Base-by-base conservation (phyloP, 2,797 vertebrate genomes). In the Oreonectes daqikongensis region DNA sequence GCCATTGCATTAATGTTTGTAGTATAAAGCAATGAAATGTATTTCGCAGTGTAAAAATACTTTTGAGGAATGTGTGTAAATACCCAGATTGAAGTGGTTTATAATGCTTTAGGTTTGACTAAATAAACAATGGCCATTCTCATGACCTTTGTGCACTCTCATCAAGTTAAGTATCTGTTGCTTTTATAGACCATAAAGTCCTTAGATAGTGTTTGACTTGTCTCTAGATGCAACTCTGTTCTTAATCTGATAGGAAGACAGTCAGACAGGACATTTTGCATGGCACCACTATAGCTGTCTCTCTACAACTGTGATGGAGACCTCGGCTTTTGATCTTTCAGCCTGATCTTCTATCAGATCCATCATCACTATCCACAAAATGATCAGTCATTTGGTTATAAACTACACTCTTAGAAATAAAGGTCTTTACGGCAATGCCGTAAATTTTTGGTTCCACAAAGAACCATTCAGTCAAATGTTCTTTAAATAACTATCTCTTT, bases 111-210 rank as follows among this genome's bases (percentile, higher is more conserved):
- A 12, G 6, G 30, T 60, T 17, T 70, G 57, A 28, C 66, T 4
- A 12, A 26, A 52, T 77, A 70, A 53, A 77, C 75, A 70, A 53
- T 14, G 24, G 26, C 4, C 67, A 24, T 76, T 59, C 68, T 61
- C 69, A 80, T 66, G 79, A 80, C 73, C 73, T 75, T 40, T 75
- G 24, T 38, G 73, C 72, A 28, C 30, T 50, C 68, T 61, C 32
- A 42, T 44, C 72, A 67, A 66, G 60, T 30, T 30, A 40, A 30
- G 61, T 77, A 67, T 70, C 68, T 60, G 26, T 65, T 28, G 59
- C 61, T 72, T 76, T 80, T 76, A 80, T 65, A 59, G 52, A 40
- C 79, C 61, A 74, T 79, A 75, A 76, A 80, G 70, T 26, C 50
- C 15, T 46, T 26, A 67, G 68, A 80, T 80, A 71, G 67, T 74